Base-by-base conservation (phyloP, 2,888 invertebrate species). In the Meghimatium bilineatum region DNA sequence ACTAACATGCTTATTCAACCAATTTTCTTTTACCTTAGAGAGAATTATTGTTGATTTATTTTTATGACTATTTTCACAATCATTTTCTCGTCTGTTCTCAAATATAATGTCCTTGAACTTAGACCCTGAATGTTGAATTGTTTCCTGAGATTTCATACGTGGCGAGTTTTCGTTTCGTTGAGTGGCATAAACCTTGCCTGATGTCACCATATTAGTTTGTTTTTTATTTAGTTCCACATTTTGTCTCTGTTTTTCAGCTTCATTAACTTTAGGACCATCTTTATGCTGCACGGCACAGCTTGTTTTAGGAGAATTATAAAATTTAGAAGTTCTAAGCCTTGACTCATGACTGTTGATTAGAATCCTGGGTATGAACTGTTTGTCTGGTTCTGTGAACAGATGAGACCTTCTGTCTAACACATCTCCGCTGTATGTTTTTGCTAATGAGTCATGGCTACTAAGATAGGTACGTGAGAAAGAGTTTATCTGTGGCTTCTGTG, bases 291-390 rank as follows among this genome's bases (percentile, higher is more conserved):
- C 34, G 2, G 2, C 32, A 44, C 32, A 3, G 20, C 34, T 49
- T 79, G 87, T 88, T 52, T 87, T 89, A 12, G 92, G 89, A 69
- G 92, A 89, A 44, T 89, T 92, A 89, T 93, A 93, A 85, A 91
- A 92, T 85, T 92, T 92, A 80, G 91, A 92, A 20, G 56, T 75
- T 79, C 88, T 91, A 69, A 93, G 87, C 52, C 88, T 88, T 8
- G 93, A 93, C 60, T 88, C 85, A 32, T 90, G 86, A 82, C 91
- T 91, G 49, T 88, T 89, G 83, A 91, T 91, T 20, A 93, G 88
- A 44, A 91, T 92, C 66, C 93, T 86, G 32, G 93, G 93, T 14
- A 92, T 91, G 85, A 93, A 93, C 14, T 92, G 91, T 82, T 91
- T 91, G n/a, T 89, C 89, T 29, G 90, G 89, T 69, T 93, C 90